Conservation (phyloP, 2,113 vertebrate genomes). For the Orientallactaga bullata region DNA sequence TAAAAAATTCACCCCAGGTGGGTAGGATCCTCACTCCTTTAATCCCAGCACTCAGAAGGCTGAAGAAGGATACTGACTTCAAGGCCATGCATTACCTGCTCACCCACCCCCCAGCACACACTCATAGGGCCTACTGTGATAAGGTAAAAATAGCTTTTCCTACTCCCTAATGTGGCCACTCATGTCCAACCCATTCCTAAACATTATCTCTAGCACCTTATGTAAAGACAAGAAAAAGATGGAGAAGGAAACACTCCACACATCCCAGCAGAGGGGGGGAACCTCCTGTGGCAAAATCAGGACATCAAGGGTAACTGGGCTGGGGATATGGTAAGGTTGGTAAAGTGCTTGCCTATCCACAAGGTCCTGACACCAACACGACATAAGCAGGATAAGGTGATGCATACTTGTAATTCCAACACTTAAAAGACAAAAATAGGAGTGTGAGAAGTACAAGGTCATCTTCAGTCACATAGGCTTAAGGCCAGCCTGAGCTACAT, state of each 20-base stretch:
- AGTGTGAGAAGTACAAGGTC: no score
- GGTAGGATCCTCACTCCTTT: no score
- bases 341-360: no score
- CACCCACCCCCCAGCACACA: not conserved
- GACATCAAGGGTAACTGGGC: not conserved
- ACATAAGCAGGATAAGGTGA: no score
- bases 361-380: no score
- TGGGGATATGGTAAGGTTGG: no score
- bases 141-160: constrained; percentile 32
- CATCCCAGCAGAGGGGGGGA: constrained; percentile 48
- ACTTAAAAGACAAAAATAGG: no score
- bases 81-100: not conserved
- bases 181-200: constrained; percentile 75
- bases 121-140: not conserved
- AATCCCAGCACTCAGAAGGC: no score
- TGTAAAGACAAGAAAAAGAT: constrained; percentile 72
- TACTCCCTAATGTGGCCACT: constrained; percentile 53
- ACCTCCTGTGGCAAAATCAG: not conserved
- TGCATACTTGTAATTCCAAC: no score
- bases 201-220: constrained; percentile 72
- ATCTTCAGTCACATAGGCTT: no score
- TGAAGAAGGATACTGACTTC: no score
- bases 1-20: not conserved
- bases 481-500: no score
- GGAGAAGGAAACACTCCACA: constrained; percentile 67